Conservation (phyloP, 2,113 vertebrate genomes). For the Campylomormyrus tamandua region DNA sequence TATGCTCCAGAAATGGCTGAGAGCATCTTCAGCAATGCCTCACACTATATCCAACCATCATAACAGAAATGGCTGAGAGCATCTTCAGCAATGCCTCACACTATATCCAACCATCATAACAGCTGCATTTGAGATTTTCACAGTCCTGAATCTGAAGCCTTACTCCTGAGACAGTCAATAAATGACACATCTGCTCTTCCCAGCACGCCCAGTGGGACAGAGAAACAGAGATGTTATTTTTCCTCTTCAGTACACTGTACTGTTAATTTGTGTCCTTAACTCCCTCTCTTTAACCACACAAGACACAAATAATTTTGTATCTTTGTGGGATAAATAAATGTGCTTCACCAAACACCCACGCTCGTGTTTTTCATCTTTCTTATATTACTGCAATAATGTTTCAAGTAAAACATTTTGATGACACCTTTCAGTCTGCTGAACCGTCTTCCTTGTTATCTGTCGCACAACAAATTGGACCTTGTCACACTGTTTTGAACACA, state of each 20-base stretch:
- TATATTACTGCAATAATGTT: background rate
- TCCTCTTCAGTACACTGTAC: background rate
- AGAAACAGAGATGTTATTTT: background rate
- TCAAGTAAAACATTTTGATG: background rate
- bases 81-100: background rate
- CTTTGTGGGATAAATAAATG: background rate
- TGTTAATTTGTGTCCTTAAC: background rate
- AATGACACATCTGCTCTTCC: background rate
- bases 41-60: background rate
- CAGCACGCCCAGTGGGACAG: background rate
- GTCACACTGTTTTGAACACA: slow-evolving; percentile 16
- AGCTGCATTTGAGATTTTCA: background rate
- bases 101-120: background rate
- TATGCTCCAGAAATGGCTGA: background rate
- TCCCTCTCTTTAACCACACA: background rate
- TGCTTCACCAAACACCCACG: background rate
- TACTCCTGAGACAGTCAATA: background rate
- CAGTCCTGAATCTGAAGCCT: background rate
- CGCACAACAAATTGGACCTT: slow-evolving; percentile 9
- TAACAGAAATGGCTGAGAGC: background rate
- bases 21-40: background rate
- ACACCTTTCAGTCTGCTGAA: background rate
- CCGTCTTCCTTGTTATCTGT: background rate
- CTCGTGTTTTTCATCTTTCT: background rate
- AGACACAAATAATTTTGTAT: background rate